Percentiles rank a stretch among this genome's conserved stretches.
phyloP scores from a whole-genome alignment of 2,888 invertebrate genomes.

The Apotomis capreana region DNA sequence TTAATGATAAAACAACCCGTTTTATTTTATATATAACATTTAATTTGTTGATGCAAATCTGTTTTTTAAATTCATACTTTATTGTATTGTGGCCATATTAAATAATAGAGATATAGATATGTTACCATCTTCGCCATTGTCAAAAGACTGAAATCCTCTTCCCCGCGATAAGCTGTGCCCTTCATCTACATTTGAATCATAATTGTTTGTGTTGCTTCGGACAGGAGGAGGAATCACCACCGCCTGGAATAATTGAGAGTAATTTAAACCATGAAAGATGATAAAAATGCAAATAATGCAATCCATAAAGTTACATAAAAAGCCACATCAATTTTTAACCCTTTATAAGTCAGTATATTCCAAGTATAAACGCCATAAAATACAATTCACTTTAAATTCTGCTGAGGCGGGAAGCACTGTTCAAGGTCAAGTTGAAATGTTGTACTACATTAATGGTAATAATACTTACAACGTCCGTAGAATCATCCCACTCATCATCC shows the following conservation, averaged over 20 bases:
- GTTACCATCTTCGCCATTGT: constrained; percentile 64
- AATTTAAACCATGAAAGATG: not conserved
- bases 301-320: too few species aligned
- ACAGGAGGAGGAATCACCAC: constrained; percentile 54
- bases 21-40: too few species aligned
- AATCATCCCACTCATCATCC: constrained; percentile 84
- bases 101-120: not conserved
- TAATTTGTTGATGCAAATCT: too few species aligned
- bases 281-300: too few species aligned
- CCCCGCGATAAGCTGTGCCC: constrained; percentile 80
- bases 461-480: constrained; percentile 64
- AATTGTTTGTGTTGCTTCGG: constrained; percentile 48
- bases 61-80: too few species aligned
- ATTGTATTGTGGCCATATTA: too few species aligned
- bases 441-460: not conserved
- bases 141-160: constrained; percentile 77
- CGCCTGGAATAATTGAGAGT: constrained; percentile 48
- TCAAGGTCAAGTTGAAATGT: constrained; percentile 6
- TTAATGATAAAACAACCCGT: too few species aligned
- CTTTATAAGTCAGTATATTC: too few species aligned
- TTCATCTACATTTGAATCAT: constrained; percentile 67
- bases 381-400: too few species aligned
- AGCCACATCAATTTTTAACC: too few species aligned
- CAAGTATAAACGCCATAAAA: too few species aligned
- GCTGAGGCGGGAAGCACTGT: not conserved